Conservation (phyloP, 1,140 invertebrate species). For the Drosophila virilis region DNA sequence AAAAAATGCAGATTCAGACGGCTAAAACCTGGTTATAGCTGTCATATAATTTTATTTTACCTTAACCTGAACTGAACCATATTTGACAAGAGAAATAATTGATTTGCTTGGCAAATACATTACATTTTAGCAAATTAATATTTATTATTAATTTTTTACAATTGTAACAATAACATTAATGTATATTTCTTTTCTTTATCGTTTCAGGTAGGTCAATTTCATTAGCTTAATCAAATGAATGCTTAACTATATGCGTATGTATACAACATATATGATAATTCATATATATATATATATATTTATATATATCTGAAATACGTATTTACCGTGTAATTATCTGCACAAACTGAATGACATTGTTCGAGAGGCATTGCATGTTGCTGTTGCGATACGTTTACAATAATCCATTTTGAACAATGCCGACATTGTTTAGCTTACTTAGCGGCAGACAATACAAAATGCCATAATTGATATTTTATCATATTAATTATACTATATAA, state of each 20-base stretch:
- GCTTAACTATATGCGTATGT: too few relatives aligned
- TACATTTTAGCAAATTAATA: too few relatives aligned
- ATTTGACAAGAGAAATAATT: too few relatives aligned
- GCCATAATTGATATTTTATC: conserved; percentile 38
- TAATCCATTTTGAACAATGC: conserved; percentile 24
- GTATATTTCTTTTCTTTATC: conserved; percentile 15
- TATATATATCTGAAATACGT: neutral
- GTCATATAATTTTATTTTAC: too few relatives aligned
- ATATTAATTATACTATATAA: conserved; percentile 35
- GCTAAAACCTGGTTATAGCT: too few relatives aligned
- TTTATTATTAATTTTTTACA: too few relatives aligned
- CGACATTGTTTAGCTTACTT: conserved; percentile 31
- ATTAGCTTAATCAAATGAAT: too few relatives aligned
- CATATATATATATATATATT: neutral
- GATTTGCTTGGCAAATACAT: too few relatives aligned
- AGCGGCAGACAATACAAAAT: conserved; percentile 17
- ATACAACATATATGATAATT: too few relatives aligned
- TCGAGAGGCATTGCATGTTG: conserved; percentile 25
- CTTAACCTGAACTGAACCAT: too few relatives aligned
- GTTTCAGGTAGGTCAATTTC: conserved; percentile 36
- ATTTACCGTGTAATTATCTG: conserved; percentile 32
- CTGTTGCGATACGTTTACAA: conserved; percentile 11
- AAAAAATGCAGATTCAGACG: too few relatives aligned
- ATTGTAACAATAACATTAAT: neutral
- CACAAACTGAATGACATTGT: conserved; percentile 30